A percentile compares a stretch with the other conserved stretches of the same genome.
phyloP scores from a whole-genome alignment of 2,888 invertebrate genomes.

The Erebia epiphron region DNA sequence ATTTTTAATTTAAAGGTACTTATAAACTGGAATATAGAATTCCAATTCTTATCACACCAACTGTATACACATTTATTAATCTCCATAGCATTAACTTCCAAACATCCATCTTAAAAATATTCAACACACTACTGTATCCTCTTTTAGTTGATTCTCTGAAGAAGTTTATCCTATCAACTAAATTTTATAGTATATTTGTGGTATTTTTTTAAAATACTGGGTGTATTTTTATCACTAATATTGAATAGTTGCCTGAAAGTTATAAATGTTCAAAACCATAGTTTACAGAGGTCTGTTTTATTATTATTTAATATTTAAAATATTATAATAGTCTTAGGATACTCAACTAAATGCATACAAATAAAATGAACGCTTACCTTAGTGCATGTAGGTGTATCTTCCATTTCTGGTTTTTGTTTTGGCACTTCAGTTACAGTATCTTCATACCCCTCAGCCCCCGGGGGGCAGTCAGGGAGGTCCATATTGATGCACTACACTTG shows the following conservation, averaged over 20 bases:
- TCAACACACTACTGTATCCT: no score
- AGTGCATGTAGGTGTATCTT: slow-evolving; percentile 50
- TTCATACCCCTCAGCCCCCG: slow-evolving; percentile 76
- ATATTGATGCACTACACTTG: slow-evolving; percentile 77
- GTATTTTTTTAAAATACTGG: neutral
- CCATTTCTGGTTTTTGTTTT: slow-evolving; percentile 54
- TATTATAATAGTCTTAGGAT: slow-evolving; percentile 14
- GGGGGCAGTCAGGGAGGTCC: slow-evolving; percentile 78
- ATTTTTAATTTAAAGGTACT: no score
- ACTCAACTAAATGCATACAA: slow-evolving; percentile 14
- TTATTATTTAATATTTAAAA: neutral
- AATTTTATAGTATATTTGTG: neutral
- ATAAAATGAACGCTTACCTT: slow-evolving; percentile 71
- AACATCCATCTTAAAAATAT: no score
- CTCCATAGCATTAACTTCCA: no score
- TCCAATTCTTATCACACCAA: no score
- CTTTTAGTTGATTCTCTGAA: no score
- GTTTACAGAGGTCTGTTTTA: neutral
- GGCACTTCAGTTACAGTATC: slow-evolving; percentile 71
- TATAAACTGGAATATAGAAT: no score
- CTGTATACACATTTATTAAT: no score
- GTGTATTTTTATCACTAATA: neutral
- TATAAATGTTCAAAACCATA: slow-evolving; percentile 14
- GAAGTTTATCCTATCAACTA: no score
- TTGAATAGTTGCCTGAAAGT: slow-evolving; percentile 1